Conservation (phyloP, 35 echinoderm and acorn worm species). For the Apostichopus japonicus region DNA sequence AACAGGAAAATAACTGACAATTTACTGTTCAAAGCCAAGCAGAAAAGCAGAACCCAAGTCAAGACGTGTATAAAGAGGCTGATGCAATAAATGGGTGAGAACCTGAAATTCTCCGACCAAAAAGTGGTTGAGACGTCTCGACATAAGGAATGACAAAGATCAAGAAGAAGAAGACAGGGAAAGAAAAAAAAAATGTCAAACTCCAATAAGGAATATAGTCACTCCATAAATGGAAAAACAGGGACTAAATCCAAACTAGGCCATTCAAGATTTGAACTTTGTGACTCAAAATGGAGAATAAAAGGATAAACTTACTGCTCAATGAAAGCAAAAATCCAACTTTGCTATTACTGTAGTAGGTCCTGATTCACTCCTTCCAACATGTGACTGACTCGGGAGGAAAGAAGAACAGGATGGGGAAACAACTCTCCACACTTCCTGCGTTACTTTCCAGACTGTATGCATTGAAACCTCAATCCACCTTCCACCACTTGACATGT, state of each 20-base stretch:
- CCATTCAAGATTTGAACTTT: conserved; percentile 10
- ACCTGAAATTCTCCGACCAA: no score
- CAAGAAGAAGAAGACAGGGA: not conserved
- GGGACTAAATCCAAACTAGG: not conserved
- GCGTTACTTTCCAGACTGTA: no score
- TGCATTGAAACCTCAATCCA: no score
- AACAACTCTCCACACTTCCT: conserved; percentile 32
- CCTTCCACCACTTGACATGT: no score
- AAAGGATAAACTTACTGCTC: conserved; percentile 5
- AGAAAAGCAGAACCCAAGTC: no score
- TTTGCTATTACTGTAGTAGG: not conserved
- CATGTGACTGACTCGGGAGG: not conserved
- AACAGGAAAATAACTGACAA: no score
- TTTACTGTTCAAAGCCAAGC: no score
- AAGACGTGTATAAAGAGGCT: no score
- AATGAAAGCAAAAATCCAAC: conserved; percentile 14
- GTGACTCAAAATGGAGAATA: not conserved
- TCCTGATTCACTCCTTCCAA: conserved; percentile 12
- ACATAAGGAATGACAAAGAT: not conserved
- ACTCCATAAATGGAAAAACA: not conserved
- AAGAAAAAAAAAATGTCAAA: not conserved
- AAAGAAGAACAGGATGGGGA: conserved; percentile 45
- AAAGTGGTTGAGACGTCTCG: no score
- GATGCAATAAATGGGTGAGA: no score
- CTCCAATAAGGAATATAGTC: conserved; percentile 6